Percentiles rank a stretch among this genome's conserved stretches.
These are phyloP conservation scores for Sturnira hondurensis DNA, from an alignment of 2,113 vertebrate species.

Conservation along the genomic window DNA sequence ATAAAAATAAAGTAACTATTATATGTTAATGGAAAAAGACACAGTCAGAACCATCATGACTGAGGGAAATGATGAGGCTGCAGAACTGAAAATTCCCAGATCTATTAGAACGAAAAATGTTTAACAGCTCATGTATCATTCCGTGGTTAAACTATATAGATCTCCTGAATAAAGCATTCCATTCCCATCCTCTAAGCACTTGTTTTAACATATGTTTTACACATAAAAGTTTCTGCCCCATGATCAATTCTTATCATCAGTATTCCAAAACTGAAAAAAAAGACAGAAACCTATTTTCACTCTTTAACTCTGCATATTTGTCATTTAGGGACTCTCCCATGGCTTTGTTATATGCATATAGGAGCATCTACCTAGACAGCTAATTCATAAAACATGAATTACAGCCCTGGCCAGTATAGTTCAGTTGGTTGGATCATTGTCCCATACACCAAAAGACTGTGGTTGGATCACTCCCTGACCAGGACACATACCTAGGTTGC, in stretches of 20 bases:
- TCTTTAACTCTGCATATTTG: not conserved
- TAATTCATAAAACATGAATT: not conserved
- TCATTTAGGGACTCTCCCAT: not conserved
- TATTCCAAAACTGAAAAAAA: not conserved
- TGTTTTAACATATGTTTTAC: conserved; percentile 16
- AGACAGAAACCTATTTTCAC: not conserved
- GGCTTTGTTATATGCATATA: not conserved
- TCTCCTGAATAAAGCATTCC: not conserved
- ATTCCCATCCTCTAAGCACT: not conserved
- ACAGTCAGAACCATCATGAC: not conserved
- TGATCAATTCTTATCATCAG: not conserved
- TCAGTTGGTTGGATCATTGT: too few species aligned
- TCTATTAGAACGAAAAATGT: not conserved
- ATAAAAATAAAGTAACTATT: not conserved
- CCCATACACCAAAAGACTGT: too few species aligned
- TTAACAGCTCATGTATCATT: not conserved
- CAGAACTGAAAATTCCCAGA: not conserved
- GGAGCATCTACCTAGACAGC: not conserved
- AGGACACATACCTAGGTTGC: too few species aligned
- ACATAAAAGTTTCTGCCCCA: not conserved
- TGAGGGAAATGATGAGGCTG: not conserved
- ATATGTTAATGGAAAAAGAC: not conserved
- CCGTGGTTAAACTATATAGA: not conserved
- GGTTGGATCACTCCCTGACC: too few species aligned
- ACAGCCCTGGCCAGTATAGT: not conserved